A percentile compares a stretch with the other conserved stretches of the same genome.
Evolutionary conservation across 1,140 invertebrate genomes (phyloP).

Genomic region (Sycophaga agraensis): DNA sequence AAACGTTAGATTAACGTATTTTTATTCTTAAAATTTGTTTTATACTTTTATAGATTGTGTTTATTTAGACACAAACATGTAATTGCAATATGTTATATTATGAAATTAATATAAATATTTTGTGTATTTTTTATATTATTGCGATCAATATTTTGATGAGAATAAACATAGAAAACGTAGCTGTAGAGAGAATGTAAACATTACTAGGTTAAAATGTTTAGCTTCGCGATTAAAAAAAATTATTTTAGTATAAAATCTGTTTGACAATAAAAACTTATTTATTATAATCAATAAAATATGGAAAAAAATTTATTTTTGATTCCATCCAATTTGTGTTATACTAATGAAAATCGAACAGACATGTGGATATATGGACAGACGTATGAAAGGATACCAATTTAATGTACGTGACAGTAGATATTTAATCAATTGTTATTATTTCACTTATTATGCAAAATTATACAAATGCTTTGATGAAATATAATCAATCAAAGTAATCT

Average conservation of each 20-base stretch:
- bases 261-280: conserved; percentile 22
- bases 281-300: conserved; percentile 10
- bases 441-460: no score
- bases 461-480: no score
- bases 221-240: no score
- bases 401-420: no score
- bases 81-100: conserved; percentile 13
- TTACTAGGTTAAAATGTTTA: neutral
- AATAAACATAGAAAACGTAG: neutral
- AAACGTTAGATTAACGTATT: neutral
- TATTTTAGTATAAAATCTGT: conserved; percentile 16
- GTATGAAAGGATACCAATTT: no score
- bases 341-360: no score
- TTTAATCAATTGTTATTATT: no score
- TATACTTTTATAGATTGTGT: neutral
- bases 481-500: conserved; percentile 94
- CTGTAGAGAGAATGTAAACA: neutral
- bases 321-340: no score
- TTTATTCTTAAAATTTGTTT: conserved; percentile 12
- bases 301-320: no score
- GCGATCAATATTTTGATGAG: neutral
- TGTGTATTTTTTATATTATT: neutral
- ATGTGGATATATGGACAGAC: no score
- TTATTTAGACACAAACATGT: neutral
- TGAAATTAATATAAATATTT: neutral